Conservation (phyloP, 2,888 invertebrate species). For the Heliconius hortense region DNA sequence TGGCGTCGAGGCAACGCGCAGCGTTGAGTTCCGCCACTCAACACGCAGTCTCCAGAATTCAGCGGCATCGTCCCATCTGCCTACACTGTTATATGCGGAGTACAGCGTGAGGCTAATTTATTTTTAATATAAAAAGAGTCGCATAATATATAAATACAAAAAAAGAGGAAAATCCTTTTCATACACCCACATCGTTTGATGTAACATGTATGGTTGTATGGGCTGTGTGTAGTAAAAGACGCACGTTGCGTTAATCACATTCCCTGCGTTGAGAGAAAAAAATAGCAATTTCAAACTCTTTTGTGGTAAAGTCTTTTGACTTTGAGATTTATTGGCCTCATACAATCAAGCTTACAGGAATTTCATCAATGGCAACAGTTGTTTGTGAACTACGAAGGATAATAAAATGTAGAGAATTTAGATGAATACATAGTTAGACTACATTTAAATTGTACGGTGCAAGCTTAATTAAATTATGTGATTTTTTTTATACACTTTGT, state of each 20-base stretch:
- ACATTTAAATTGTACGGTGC: neutral
- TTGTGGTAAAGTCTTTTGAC: slow-evolving; percentile 25
- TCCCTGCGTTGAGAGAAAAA: slow-evolving; percentile 8
- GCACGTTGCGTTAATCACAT: slow-evolving; percentile 20
- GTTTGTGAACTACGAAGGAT: slow-evolving; percentile 12
- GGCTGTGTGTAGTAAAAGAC: slow-evolving; percentile 2
- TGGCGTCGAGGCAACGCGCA: too few species aligned
- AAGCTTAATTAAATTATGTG: neutral
- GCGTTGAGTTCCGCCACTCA: too few species aligned
- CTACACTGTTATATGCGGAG: too few species aligned
- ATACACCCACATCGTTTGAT: neutral
- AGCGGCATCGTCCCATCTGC: too few species aligned
- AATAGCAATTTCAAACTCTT: slow-evolving; percentile 16
- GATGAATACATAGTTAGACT: neutral
- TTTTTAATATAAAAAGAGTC: neutral
- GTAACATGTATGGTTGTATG: slow-evolving; percentile 4
- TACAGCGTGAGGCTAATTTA: too few species aligned
- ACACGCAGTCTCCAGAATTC: too few species aligned
- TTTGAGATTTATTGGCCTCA: slow-evolving; percentile 20
- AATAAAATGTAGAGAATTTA: slow-evolving; percentile 1
- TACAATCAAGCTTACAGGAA: slow-evolving; percentile 24
- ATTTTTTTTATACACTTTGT: neutral
- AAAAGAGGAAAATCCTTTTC: neutral
- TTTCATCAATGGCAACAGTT: slow-evolving; percentile 25
- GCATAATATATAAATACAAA: neutral